phyloP scores from a whole-genome alignment of 2,113 vertebrate species.

The Malurus cyaneus region DNA sequence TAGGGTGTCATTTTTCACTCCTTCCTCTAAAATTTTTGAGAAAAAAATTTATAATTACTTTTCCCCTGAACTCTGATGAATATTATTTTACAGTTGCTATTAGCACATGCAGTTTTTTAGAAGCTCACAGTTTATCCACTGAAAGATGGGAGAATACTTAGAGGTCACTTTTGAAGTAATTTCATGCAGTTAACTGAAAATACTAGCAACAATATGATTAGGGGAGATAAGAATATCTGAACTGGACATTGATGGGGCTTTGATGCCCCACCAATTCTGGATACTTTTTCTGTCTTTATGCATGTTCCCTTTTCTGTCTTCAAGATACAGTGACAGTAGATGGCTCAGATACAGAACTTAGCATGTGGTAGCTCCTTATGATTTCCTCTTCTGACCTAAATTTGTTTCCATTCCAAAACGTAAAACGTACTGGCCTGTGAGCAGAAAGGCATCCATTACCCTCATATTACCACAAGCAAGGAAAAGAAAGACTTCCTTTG shows the following conservation, averaged over 20 bases:
- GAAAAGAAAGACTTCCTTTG: not conserved
- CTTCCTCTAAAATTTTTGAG: not conserved
- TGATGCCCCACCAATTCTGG: not conserved
- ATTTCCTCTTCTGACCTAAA: conserved; percentile 2
- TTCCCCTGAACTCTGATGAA: not conserved
- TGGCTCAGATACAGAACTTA: not conserved
- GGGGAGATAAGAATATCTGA: not conserved
- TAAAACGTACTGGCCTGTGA: not conserved
- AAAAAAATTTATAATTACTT: not conserved
- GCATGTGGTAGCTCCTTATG: not conserved
- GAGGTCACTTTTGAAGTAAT: not conserved
- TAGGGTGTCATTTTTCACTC: not conserved
- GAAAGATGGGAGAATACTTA: not conserved
- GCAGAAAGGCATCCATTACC: not conserved
- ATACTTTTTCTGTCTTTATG: not conserved
- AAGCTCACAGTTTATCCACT: not conserved
- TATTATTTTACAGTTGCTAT: not conserved
- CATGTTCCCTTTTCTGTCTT: not conserved
- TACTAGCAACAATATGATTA: not conserved
- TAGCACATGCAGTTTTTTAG: not conserved
- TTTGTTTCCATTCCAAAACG: not conserved
- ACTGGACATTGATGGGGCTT: not conserved
- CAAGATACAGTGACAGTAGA: not conserved
- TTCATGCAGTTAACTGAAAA: not conserved
- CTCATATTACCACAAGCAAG: not conserved